Evolutionary conservation across 2,113 vertebrate genomes (phyloP), one percentile per base, ranked within the genome.

Genomic region (Thalassoma bifasciatum): DNA sequence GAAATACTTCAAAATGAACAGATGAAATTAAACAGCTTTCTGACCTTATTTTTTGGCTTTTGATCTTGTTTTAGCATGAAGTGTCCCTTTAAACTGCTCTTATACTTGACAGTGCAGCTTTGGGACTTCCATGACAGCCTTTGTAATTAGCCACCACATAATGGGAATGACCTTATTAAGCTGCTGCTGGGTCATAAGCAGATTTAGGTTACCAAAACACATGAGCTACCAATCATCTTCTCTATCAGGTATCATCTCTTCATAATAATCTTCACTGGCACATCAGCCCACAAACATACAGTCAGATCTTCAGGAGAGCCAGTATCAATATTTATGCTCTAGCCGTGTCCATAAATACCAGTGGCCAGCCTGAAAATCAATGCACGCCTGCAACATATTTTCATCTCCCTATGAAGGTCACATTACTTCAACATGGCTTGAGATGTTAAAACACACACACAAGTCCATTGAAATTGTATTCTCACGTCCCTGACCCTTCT

Each of bases 341-440:
- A 75, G 61, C 72, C 73, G 76, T 88, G 88, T 88, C 82, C 77
- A 90, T 91, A 89, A 92, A 92, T 91, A 90, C 82, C 84, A 88
- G 73, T 72, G 54, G 85, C 81, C 81, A 65, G 84, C 74, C 74
- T 58, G 84, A 77, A 91, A 93, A 92, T 92, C 91, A 92, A 93
- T 93, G 81, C 57, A 84, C 5, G 82, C 62, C 82, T 88, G 85
- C 85, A 86, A 82, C 88, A 90, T 90, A 92, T 90, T 92, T 91
- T 85, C 84, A 90, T 90, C 86, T 90, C 80, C 75, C 75, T 69
- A 87, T 91, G 90, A 93, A 92, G 91, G 90, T 92, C 92, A 91
- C 84, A 88, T 89, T 87, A 85, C 75, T 78, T 64, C 80, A 75
- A 74, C 83, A 83, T 59, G 19, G 79, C 75, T 71, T 80, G 66